Conservation (phyloP, 2,888 invertebrate species). For the Sepiola atlantica region DNA sequence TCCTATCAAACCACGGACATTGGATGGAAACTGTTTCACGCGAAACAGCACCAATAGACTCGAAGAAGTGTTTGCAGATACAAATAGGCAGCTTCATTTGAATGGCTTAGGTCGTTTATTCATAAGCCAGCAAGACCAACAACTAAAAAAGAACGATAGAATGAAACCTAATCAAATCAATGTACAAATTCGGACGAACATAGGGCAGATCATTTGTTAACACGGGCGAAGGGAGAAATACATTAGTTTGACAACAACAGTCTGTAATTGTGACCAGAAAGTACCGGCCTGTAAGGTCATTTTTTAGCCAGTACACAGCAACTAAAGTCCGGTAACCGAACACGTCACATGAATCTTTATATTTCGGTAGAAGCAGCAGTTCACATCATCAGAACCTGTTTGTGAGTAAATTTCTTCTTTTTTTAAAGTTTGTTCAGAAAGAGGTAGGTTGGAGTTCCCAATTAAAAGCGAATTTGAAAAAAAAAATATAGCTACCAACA, state of each 20-base stretch:
- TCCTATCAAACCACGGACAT: background rate
- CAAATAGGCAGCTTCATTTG: background rate
- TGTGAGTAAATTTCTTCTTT: background rate
- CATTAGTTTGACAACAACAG: background rate
- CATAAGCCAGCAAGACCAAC: background rate
- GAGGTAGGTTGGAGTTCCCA: constrained; percentile 32
- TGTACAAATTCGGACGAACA: background rate
- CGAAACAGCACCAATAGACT: constrained; percentile 16
- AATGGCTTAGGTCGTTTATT: background rate
- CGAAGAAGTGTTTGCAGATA: background rate
- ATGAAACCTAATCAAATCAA: background rate
- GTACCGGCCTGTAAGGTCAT: background rate
- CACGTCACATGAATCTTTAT: background rate
- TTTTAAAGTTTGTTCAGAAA: background rate
- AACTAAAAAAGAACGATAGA: background rate
- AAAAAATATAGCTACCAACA: background rate
- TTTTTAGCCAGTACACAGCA: background rate
- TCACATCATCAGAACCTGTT: background rate
- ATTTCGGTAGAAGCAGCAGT: background rate
- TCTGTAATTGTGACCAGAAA: background rate
- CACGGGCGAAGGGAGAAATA: background rate
- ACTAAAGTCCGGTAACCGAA: background rate
- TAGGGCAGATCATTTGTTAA: background rate
- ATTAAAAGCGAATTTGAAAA: background rate
- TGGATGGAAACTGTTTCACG: background rate